A percentile compares a stretch with the other conserved stretches of the same genome.
Conservation (phyloP, 2,888 invertebrate species). For the Pyrocoelia pectoralis region DNA sequence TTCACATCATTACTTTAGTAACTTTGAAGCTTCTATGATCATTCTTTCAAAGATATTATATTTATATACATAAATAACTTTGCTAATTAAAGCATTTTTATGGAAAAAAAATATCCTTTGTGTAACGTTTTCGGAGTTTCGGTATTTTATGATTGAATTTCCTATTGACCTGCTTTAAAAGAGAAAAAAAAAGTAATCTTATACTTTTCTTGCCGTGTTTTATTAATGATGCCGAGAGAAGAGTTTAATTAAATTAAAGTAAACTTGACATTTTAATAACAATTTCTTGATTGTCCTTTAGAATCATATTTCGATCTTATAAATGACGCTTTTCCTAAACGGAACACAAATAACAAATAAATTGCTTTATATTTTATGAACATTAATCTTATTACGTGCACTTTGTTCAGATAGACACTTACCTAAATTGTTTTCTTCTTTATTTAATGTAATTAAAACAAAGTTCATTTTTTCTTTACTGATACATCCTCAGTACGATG, state of each 20-base stretch:
- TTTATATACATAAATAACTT: neutral
- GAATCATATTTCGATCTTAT: neutral
- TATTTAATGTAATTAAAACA: no score
- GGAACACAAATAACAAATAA: no score
- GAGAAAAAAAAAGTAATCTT: neutral
- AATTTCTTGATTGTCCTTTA: neutral
- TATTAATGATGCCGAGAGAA: neutral
- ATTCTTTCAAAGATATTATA: neutral
- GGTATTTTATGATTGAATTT: neutral
- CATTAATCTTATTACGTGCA: no score
- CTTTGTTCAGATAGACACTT: no score
- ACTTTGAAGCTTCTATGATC: constrained; percentile 33
- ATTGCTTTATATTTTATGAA: no score
- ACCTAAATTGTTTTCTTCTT: no score
- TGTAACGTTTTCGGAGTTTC: neutral
- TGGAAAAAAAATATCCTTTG: constrained; percentile 1
- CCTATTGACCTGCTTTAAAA: neutral
- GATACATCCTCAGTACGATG: no score
- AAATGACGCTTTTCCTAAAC: neutral
- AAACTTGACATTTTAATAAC: neutral
- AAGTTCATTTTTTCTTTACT: no score
- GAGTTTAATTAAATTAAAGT: neutral
- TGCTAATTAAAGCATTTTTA: neutral
- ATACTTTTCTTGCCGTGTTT: neutral
- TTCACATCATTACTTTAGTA: constrained; percentile 38